Conservation (phyloP, 64 coral and sea anemone genomes). For the Pachyseris speciosa region DNA sequence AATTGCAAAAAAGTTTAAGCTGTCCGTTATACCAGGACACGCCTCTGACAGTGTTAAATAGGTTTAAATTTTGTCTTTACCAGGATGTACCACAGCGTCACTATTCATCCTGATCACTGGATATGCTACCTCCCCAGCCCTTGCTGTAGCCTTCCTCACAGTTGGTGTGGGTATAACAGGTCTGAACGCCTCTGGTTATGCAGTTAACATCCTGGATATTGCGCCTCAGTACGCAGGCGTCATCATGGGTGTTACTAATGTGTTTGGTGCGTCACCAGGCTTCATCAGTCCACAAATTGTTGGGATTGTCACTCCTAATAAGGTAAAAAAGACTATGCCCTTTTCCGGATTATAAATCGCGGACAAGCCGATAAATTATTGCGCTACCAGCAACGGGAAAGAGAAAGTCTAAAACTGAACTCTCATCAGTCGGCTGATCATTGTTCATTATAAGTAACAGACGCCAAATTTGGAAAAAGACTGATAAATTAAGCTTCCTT, state of each 20-base stretch:
- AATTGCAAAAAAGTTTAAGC: too few relatives aligned
- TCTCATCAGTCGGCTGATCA: too few relatives aligned
- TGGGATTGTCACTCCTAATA: conserved; percentile 92
- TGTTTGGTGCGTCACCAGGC: conserved; percentile 95
- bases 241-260: conserved; percentile 98
- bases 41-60: too few relatives aligned
- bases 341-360: too few relatives aligned
- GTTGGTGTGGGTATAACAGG: conserved; percentile 98
- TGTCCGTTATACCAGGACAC: too few relatives aligned
- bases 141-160: conserved; percentile 87
- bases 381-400: too few relatives aligned
- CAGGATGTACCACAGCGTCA: conserved; percentile 91
- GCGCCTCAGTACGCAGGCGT: conserved; percentile 97
- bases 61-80: not conserved
- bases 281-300: conserved; percentile 98
- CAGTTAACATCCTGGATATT: conserved; percentile 98
- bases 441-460: too few relatives aligned
- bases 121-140: conserved; percentile 63
- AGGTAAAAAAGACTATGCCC: conserved; percentile 62
- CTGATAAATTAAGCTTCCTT: too few relatives aligned
- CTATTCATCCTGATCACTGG: conserved; percentile 89
- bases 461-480: too few relatives aligned
- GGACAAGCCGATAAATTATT: too few relatives aligned
- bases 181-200: conserved; percentile 96
- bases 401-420: too few relatives aligned